Evolutionary conservation across 2,113 vertebrate species (phyloP).

Genomic region (Gymnogyps californianus): DNA sequence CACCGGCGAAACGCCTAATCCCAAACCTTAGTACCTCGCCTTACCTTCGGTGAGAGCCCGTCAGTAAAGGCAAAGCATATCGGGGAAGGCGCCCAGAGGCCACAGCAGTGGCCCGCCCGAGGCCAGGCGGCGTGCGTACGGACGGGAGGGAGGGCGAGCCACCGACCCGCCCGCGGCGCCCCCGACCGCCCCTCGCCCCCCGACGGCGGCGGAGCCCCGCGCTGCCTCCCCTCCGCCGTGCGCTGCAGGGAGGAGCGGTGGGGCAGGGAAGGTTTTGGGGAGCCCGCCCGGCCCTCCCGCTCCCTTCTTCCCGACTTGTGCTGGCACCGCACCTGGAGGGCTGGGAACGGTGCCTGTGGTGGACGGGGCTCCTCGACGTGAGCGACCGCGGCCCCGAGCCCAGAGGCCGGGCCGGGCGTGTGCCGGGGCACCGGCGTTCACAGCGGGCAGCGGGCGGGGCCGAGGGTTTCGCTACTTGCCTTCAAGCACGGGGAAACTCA

Average conservation of each 20-base stretch:
- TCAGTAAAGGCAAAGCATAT: neutral
- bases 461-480: neutral
- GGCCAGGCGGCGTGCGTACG: neutral
- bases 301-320: neutral
- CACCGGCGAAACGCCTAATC: neutral
- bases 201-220: neutral
- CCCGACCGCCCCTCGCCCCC: neutral
- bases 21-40: neutral
- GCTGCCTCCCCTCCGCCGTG: neutral
- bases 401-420: neutral
- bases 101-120: neutral
- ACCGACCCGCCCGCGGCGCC: neutral
- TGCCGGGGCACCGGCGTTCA: neutral
- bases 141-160: neutral
- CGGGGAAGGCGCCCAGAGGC: neutral
- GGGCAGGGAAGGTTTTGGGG: neutral
- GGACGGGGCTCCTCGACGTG: neutral
- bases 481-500: neutral
- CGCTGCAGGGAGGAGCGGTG: neutral
- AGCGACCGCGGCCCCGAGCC: neutral
- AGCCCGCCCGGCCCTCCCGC: neutral
- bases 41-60: neutral
- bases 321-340: neutral
- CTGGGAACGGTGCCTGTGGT: neutral
- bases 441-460: neutral